Base-by-base conservation (phyloP, 2,888 invertebrate genomes). In the Dicranocentrus wangi region DNA sequence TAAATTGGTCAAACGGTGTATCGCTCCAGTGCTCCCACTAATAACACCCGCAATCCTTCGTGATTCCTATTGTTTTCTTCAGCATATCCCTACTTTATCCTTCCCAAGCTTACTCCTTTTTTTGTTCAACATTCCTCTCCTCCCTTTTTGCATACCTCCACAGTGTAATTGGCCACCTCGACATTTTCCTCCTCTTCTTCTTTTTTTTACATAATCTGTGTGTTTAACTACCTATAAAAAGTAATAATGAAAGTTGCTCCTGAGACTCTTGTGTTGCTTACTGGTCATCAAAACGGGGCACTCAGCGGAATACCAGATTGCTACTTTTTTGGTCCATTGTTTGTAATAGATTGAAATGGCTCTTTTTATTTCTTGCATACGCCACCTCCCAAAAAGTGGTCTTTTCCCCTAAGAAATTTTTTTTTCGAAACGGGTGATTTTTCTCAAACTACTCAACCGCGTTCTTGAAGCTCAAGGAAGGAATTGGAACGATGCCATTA, bases 21-120 rank as follows among this genome's bases (percentile, higher is more conserved):
- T 76, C 84, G 85, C 85, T 78, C 81, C 80, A 83, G 71, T 86
- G 85, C 84, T 72, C 83, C 42, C 75, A 81, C 81, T 86, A 86
- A 86, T 86, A 81, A 83, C 78, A 32, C 32, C 70, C 80, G 53
- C 76, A 61, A 51, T 43, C 23, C 13, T 60, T 79, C 79, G 58
- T 72, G 72, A 65, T 58, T n/a, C 8, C 15, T 25, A 47, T 3
- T 5, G 15, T 10, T 5, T 13, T 47, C 8, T 10, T 55, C 55
- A 15, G 7, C 3, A 21, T 5, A 55, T 15, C n/a, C 21, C 55
- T 23, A 21, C 23, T 15, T 32, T 10, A 3, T 32, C 32, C 32
- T 32, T 15, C 47, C 47, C 15, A 47, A 5, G 47, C 32, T 32
- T n/a, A n/a, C n/a, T n/a, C n/a, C n/a, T n/a, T n/a, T n/a, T n/a